Conservation (phyloP, 2,888 invertebrate genomes). For the Caenorhabditis imperialis region DNA sequence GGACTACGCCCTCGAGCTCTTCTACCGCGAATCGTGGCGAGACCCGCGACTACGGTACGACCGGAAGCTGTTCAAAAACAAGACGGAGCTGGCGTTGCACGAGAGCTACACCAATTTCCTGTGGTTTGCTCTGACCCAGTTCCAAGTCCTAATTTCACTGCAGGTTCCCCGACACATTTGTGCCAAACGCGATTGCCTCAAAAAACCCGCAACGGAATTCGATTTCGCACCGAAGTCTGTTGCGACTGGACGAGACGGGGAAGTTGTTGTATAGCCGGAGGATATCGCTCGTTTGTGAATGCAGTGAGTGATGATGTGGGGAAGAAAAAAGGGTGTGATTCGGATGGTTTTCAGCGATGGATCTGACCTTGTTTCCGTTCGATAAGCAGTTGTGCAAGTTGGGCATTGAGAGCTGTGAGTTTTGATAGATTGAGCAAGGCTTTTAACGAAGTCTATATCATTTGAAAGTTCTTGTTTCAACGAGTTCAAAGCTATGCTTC, state of each 20-base stretch:
- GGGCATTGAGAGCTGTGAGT: slow-evolving; percentile 76
- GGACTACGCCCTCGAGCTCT: slow-evolving; percentile 76
- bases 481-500: too few species aligned
- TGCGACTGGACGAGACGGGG: slow-evolving; percentile 69
- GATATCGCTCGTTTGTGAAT: slow-evolving; percentile 75
- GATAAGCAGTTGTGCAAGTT: slow-evolving; percentile 76
- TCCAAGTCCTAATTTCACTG: slow-evolving; percentile 32
- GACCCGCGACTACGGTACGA: slow-evolving; percentile 72
- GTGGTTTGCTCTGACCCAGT: slow-evolving; percentile 62
- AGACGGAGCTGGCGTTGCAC: slow-evolving; percentile 74
- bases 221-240: slow-evolving; percentile 75
- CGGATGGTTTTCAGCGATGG: slow-evolving; percentile 60
- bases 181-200: slow-evolving; percentile 77
- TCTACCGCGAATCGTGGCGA: slow-evolving; percentile 76
- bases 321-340: not conserved
- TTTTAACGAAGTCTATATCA: too few species aligned
- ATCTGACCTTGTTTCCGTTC: slow-evolving; percentile 73
- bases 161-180: slow-evolving; percentile 72
- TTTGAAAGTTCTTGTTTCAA: too few species aligned
- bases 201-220: slow-evolving; percentile 75
- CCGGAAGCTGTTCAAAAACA: slow-evolving; percentile 70
- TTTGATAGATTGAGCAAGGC: too few species aligned
- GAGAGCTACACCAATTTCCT: slow-evolving; percentile 76
- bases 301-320: slow-evolving; percentile 49
- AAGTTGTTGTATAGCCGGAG: slow-evolving; percentile 71